These are phyloP conservation scores for Mormoops blainvillei DNA, from an alignment of 2,113 vertebrate genomes.

Conservation along the genomic window DNA sequence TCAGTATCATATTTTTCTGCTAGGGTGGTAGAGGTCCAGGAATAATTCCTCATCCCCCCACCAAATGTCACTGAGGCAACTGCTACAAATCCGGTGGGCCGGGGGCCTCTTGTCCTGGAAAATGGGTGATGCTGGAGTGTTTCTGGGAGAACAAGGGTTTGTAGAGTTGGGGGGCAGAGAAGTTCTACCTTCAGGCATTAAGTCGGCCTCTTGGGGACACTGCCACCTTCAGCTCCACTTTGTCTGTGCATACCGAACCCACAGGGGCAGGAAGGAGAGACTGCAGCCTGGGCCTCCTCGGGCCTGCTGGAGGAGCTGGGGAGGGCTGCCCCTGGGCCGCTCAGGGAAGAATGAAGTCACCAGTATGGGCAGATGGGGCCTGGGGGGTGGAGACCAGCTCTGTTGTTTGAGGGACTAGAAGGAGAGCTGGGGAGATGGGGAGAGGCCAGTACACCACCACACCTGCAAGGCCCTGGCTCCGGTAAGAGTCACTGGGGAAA, in stretches of 20 bases:
- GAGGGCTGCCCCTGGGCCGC: not conserved
- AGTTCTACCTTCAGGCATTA: not conserved
- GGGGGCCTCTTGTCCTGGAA: not conserved
- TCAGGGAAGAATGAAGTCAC: not conserved
- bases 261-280: not conserved
- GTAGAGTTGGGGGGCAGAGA: accelerated
- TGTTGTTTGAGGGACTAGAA: accelerated
- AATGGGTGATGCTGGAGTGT: accelerated
- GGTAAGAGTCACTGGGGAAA: accelerated
- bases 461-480: not conserved
- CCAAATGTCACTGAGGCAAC: accelerated
- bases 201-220: not conserved
- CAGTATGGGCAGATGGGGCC: not conserved
- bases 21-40: not conserved
- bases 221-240: not conserved
- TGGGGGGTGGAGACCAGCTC: not conserved
- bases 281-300: not conserved
- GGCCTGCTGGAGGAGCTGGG: not conserved
- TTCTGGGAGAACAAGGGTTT: not conserved
- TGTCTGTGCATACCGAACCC: not conserved
- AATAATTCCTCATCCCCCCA: too few species aligned
- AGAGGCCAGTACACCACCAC: accelerated
- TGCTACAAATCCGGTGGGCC: not conserved
- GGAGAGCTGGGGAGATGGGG: accelerated
- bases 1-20: not conserved